A percentile compares a stretch with the other conserved stretches of the same genome.
These are phyloP conservation scores for Pseudorhiza aurosa DNA, from an alignment of 30 jellyfish, hydroid and myxozoan species.

Conservation along the genomic window DNA sequence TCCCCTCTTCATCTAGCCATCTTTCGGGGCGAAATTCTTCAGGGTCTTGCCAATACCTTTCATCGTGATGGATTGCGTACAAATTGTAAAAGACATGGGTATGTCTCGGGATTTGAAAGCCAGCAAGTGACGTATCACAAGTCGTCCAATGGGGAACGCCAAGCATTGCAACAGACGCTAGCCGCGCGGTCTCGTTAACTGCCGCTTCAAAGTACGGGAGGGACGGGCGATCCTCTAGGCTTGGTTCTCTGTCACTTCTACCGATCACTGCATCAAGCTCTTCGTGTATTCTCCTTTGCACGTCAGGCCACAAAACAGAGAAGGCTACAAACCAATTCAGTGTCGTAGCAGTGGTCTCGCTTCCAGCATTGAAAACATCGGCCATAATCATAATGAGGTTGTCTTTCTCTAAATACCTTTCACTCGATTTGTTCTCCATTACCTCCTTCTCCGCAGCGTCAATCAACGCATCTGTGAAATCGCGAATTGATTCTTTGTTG, in stretches of 20 bases:
- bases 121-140: slow-evolving; percentile 76
- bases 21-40: slow-evolving; percentile 49
- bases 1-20: slow-evolving; percentile 54
- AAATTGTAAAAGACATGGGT: slow-evolving; percentile 70
- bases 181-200: slow-evolving; percentile 70
- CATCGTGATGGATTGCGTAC: slow-evolving; percentile 74
- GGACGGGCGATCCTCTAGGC: slow-evolving; percentile 52
- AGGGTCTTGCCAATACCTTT: slow-evolving; percentile 47
- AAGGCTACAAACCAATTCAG: slow-evolving; percentile 74
- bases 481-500: slow-evolving; percentile 49
- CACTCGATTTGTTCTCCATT: slow-evolving; percentile 25
- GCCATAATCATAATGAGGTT: slow-evolving; percentile 63
- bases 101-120: slow-evolving; percentile 58
- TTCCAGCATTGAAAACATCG: slow-evolving; percentile 73
- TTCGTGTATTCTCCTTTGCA: slow-evolving; percentile 50
- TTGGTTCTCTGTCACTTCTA: slow-evolving; percentile 39
- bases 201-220: slow-evolving; percentile 74
- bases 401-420: slow-evolving; percentile 48
- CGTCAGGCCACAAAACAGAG: slow-evolving; percentile 66
- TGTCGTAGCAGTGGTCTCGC: slow-evolving; percentile 76
- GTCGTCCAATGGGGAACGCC: slow-evolving; percentile 78
- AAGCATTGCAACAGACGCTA: slow-evolving; percentile 74
- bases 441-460: slow-evolving; percentile 65
- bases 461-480: slow-evolving; percentile 69
- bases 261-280: slow-evolving; percentile 70